Evolutionary conservation across 2,888 invertebrate species (phyloP).

Genomic region (Pterostichus niger): DNA sequence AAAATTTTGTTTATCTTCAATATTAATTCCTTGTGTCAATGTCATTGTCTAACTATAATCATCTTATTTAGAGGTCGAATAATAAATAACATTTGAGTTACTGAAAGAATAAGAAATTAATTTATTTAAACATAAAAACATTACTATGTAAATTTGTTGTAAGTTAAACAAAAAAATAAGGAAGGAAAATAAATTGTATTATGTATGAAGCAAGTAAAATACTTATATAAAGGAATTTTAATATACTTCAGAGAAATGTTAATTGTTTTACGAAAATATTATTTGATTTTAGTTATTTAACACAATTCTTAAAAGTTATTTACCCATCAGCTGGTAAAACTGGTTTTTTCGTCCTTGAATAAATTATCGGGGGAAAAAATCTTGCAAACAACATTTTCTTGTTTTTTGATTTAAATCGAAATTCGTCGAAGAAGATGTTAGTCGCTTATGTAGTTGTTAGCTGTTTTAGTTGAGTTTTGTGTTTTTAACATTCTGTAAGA

Average conservation of each 20-base stretch:
- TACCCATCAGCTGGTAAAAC: slow-evolving; percentile 55
- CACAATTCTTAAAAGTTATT: slow-evolving; percentile 48
- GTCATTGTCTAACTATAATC: slow-evolving; percentile 31
- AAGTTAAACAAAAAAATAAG: background rate
- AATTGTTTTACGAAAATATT: slow-evolving; percentile 49
- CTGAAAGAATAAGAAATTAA: background rate
- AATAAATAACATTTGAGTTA: slow-evolving; percentile 13
- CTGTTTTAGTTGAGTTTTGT: slow-evolving; percentile 4
- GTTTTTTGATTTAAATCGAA: slow-evolving; percentile 61
- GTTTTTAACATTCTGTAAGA: background rate
- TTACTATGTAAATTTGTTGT: slow-evolving; percentile 16
- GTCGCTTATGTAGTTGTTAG: slow-evolving; percentile 16
- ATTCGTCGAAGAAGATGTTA: slow-evolving; percentile 53
- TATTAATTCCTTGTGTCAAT: slow-evolving; percentile 27
- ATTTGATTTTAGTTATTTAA: slow-evolving; percentile 51
- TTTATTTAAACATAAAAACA: background rate
- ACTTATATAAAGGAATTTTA: background rate
- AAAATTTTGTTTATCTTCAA: slow-evolving; percentile 13
- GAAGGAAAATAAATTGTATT: background rate
- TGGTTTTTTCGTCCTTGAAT: slow-evolving; percentile 58
- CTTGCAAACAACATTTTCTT: slow-evolving; percentile 58
- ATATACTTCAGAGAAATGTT: slow-evolving; percentile 29
- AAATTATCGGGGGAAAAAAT: slow-evolving; percentile 55
- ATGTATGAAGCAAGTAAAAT: background rate
- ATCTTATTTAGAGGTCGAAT: slow-evolving; percentile 23